These are phyloP conservation scores for Drosophila nannoptera DNA, from an alignment of 1,140 invertebrate genomes.

Conservation along the genomic window DNA sequence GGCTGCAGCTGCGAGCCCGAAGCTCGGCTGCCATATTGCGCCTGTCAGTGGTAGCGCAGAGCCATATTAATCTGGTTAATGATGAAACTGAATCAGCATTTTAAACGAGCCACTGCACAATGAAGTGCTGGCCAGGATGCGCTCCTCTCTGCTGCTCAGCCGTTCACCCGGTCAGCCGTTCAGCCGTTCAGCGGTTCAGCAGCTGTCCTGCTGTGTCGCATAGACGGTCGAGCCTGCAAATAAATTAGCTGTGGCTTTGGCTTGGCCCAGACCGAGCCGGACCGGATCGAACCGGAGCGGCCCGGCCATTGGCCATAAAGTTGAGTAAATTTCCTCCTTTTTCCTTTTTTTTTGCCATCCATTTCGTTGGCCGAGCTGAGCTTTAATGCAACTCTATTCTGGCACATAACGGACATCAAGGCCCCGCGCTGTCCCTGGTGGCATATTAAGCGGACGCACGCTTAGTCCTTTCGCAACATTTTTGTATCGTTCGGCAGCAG, in stretches of 20 bases:
- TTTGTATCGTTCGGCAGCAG: constrained; percentile 3
- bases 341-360: constrained; percentile 13
- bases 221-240: constrained; percentile 66
- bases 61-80: constrained; percentile 79
- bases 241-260: constrained; percentile 73
- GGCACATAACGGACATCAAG: constrained; percentile 10
- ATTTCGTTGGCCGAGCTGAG: constrained; percentile 22
- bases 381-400: constrained; percentile 58
- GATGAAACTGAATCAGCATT: constrained; percentile 79
- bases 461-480: constrained; percentile 16
- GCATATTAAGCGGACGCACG: too few species aligned
- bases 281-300: too few species aligned
- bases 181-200: too few species aligned
- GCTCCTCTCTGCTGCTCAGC: constrained; percentile 2
- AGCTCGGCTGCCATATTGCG: constrained; percentile 48
- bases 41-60: constrained; percentile 43
- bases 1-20: constrained; percentile 24
- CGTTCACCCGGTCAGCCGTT: too few species aligned
- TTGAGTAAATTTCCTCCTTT: constrained; percentile 31
- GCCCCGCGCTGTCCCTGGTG: background rate
- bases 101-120: constrained; percentile 76
- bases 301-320: constrained; percentile 63
- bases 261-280: background rate
- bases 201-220: constrained; percentile 28
- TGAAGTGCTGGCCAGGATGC: constrained; percentile 42